Percentiles rank a stretch among this genome's conserved stretches.
Conservation (phyloP, 2,888 invertebrate species). For the Limnephilus marmoratus region DNA sequence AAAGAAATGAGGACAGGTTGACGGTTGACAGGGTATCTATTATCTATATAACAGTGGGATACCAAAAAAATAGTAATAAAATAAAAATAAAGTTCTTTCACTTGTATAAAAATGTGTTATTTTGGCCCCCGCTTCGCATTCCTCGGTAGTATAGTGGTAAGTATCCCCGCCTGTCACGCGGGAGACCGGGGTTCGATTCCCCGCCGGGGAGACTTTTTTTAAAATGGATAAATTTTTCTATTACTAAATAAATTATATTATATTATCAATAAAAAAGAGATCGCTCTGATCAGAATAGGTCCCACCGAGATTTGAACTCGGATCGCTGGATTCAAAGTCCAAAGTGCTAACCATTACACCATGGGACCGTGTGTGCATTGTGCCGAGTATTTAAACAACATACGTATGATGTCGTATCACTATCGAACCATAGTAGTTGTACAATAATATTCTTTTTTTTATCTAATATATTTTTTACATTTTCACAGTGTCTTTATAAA, state of each 20-base stretch:
- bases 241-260: background rate
- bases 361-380: slow-evolving; percentile 73
- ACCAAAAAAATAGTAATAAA: background rate
- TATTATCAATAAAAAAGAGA: background rate
- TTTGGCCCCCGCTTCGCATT: background rate
- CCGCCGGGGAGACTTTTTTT: slow-evolving; percentile 68
- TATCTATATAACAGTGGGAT: background rate
- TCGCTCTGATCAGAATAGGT: slow-evolving; percentile 69
- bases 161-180: slow-evolving; percentile 66
- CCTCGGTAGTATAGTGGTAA: slow-evolving; percentile 66
- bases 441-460: too few species aligned
- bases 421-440: background rate
- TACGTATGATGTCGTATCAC: background rate
- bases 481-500: too few species aligned
- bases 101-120: background rate
- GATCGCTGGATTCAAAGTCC: slow-evolving; percentile 81
- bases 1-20: too few species aligned
- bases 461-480: too few species aligned
- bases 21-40: too few species aligned
- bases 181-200: slow-evolving; percentile 66
- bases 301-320: slow-evolving; percentile 81
- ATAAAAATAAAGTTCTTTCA: background rate
- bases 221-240: background rate
- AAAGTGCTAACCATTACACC: slow-evolving; percentile 82
- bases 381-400: background rate